Evolutionary conservation across 2,888 invertebrate species (phyloP).

Genomic region (Spodoptera picta): DNA sequence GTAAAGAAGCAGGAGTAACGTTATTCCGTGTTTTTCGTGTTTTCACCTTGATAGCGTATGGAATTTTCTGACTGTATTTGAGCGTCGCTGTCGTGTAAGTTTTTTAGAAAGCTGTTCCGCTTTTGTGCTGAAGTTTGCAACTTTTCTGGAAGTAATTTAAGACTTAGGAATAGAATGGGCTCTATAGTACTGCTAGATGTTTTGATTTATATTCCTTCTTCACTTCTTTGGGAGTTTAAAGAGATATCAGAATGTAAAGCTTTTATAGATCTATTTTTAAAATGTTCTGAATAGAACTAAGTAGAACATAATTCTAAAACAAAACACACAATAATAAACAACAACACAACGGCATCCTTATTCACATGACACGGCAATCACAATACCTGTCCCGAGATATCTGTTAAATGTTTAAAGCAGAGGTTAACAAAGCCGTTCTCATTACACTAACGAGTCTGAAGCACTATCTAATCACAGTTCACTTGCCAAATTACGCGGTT

Average conservation of each 20-base stretch:
- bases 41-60: constrained; percentile 53
- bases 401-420: constrained; percentile 72
- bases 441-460: constrained; percentile 84
- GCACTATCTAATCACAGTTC: constrained; percentile 87
- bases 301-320: too few relatives aligned
- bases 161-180: constrained; percentile 34
- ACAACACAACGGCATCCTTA: constrained; percentile 25
- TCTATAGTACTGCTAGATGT: constrained; percentile 25
- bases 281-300: not conserved
- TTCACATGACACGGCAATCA: constrained; percentile 52
- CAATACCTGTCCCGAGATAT: constrained; percentile 61
- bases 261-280: constrained; percentile 1
- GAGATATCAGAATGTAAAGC: not conserved
- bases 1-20: constrained; percentile 53
- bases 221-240: constrained; percentile 27
- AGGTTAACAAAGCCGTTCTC: constrained; percentile 83
- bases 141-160: constrained; percentile 44
- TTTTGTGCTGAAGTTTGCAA: constrained; percentile 32
- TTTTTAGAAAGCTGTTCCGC: constrained; percentile 34
- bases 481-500: constrained; percentile 87
- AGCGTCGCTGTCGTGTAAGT: constrained; percentile 25
- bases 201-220: constrained; percentile 40
- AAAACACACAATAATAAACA: constrained; percentile 24
- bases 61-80: constrained; percentile 51
- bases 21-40: constrained; percentile 50